Evolutionary conservation across 2,113 vertebrate genomes (phyloP).

Genomic region (Columbina picui): DNA sequence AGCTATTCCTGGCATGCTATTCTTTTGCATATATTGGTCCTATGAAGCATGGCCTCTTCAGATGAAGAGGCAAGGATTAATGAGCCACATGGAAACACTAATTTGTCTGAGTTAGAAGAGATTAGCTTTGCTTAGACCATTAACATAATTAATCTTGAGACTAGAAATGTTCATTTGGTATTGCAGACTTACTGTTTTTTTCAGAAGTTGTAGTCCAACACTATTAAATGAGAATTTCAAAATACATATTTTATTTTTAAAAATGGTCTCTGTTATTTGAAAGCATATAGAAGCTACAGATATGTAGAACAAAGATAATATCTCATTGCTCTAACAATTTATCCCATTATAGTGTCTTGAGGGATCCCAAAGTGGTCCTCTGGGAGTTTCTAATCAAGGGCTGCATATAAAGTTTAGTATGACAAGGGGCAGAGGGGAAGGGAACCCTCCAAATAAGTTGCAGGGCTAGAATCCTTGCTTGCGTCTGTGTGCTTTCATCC

Average conservation of each 20-base stretch:
- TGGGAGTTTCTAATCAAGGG: background rate
- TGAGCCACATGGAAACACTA: constrained; percentile 50
- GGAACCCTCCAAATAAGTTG: background rate
- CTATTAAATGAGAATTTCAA: background rate
- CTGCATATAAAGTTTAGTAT: background rate
- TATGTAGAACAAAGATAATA: background rate
- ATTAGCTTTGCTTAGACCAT: constrained; percentile 56
- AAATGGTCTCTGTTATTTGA: background rate
- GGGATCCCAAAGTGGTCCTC: background rate
- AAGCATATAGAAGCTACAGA: background rate
- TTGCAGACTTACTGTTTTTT: background rate
- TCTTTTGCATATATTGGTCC: constrained; percentile 11
- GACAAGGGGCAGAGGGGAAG: background rate
- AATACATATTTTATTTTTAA: background rate
- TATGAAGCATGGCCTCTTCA: constrained; percentile 26
- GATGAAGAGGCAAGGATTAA: constrained; percentile 59
- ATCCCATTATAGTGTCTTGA: background rate
- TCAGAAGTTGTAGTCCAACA: background rate
- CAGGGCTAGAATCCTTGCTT: background rate
- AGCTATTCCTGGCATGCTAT: background rate
- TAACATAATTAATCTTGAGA: constrained; percentile 45
- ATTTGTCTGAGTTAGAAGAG: constrained; percentile 65
- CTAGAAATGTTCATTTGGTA: constrained; percentile 11
- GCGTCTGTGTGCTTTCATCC: background rate
- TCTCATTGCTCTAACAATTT: background rate